phyloP scores from a whole-genome alignment of 2,797 vertebrate species.

The Lateolabrax maculatus region DNA sequence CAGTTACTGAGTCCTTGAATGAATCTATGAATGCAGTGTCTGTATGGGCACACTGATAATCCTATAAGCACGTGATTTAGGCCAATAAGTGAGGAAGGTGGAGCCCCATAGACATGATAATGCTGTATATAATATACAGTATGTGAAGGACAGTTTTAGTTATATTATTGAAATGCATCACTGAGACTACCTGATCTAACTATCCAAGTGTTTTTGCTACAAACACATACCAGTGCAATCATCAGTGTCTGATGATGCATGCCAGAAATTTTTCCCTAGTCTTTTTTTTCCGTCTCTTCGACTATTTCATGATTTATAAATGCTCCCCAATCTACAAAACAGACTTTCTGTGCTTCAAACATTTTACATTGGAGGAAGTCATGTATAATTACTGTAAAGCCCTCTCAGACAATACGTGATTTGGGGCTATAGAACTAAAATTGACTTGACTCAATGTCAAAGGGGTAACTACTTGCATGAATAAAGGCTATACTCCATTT shows the following conservation, averaged over 20 bases:
- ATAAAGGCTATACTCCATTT: background rate
- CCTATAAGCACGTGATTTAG: background rate
- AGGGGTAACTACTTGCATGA: background rate
- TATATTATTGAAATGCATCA: background rate
- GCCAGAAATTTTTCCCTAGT: background rate
- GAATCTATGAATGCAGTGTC: background rate
- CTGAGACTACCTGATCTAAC: background rate
- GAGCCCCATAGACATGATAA: no score
- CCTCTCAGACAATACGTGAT: no score
- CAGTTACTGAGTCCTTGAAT: conserved; percentile 1
- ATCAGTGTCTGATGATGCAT: background rate
- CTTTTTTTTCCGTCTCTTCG: background rate
- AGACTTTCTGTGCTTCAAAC: no score
- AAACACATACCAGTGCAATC: background rate
- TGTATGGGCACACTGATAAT: background rate
- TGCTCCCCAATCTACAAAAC: no score
- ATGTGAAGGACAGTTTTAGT: no score
- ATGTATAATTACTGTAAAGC: no score
- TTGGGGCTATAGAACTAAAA: background rate
- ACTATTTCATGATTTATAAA: background rate
- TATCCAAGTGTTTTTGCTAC: background rate
- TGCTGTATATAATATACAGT: background rate
- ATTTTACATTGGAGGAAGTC: background rate
- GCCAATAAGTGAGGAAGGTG: background rate
- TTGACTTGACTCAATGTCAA: background rate